A percentile compares a stretch with the other conserved stretches of the same genome.
phyloP scores from a whole-genome alignment of 2,113 vertebrate genomes.

The Leucopternis melanops region DNA sequence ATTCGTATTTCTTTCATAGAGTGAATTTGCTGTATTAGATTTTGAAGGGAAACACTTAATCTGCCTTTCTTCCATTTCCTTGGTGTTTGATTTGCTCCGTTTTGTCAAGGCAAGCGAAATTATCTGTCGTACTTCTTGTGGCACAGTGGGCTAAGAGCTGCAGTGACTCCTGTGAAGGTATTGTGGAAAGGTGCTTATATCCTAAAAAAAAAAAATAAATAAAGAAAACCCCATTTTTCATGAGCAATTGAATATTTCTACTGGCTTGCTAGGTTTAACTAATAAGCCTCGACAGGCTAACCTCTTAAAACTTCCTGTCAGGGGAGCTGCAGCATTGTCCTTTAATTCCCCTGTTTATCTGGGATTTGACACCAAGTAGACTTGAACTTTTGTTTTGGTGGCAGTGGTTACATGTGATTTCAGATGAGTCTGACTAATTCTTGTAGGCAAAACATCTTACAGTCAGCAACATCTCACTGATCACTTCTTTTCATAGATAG shows the following conservation, averaged over 20 bases:
- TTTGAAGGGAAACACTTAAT: background rate
- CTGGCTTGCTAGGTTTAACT: background rate
- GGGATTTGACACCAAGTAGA: conserved; percentile 26
- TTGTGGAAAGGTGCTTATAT: background rate
- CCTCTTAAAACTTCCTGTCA: background rate
- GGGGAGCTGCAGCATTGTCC: background rate
- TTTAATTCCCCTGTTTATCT: conserved; percentile 25
- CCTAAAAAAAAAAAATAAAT: background rate
- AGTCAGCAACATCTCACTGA: conserved; percentile 38
- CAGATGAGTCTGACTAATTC: background rate
- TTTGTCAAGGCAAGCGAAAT: background rate
- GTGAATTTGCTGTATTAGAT: background rate
- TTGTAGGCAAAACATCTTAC: conserved; percentile 20
- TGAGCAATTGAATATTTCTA: background rate
- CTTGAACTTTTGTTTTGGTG: background rate
- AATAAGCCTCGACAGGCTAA: background rate
- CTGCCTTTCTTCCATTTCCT: background rate
- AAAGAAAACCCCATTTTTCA: background rate
- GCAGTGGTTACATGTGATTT: background rate
- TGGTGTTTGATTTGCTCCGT: background rate
- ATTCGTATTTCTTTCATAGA: background rate
- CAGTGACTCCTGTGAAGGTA: background rate
- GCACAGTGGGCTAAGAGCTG: background rate
- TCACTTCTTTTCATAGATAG: background rate
- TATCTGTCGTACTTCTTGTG: background rate